These are phyloP conservation scores for Bombylius discolor DNA, from an alignment of 2,888 invertebrate genomes.

Conservation along the genomic window DNA sequence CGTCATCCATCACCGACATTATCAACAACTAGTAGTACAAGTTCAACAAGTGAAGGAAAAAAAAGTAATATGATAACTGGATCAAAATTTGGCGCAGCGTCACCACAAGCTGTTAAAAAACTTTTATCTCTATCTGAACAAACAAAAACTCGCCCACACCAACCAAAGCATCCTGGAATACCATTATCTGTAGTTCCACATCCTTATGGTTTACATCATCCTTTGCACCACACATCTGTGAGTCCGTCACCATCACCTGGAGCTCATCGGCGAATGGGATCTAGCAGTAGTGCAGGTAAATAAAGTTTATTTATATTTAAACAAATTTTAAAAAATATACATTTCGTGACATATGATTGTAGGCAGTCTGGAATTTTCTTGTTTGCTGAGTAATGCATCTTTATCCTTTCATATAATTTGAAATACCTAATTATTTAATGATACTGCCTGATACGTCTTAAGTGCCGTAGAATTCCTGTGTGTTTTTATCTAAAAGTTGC, in stretches of 20 bases:
- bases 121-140: constrained; percentile 82
- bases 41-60: constrained; percentile 68
- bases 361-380: too few species aligned
- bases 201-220: constrained; percentile 22
- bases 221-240: constrained; percentile 19
- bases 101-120: constrained; percentile 94
- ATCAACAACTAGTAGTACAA: constrained; percentile 82
- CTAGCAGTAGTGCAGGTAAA: constrained; percentile 35
- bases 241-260: constrained; percentile 38
- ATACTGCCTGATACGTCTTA: too few species aligned
- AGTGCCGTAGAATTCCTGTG: too few species aligned
- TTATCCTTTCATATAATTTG: too few species aligned
- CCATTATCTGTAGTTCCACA: constrained; percentile 47
- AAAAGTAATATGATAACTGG: constrained; percentile 38
- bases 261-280: constrained; percentile 48
- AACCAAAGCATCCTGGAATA: constrained; percentile 54
- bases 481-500: too few species aligned
- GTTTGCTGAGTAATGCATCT: too few species aligned
- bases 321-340: too few species aligned
- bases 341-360: too few species aligned
- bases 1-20: constrained; percentile 87
- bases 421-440: too few species aligned
- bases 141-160: constrained; percentile 76
- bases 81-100: constrained; percentile 68
- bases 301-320: background rate